Base-by-base conservation (phyloP, 2,113 vertebrate genomes). In the Morone chrysops region DNA sequence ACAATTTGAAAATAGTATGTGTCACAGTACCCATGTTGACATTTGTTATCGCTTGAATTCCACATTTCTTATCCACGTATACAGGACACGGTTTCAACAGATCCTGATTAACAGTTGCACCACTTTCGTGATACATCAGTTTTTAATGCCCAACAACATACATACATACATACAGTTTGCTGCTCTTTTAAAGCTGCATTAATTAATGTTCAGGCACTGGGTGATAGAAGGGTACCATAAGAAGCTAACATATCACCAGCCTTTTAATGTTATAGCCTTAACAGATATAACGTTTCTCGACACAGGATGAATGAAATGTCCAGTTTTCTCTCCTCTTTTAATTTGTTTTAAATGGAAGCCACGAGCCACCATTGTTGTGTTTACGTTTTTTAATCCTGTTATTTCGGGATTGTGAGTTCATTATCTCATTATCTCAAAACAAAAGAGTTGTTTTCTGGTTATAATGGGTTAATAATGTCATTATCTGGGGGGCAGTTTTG, bases 121-220 rank as follows among this genome's bases (percentile, higher is more conserved):
- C 18, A 25, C 4, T 70, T 41, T 3, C 1, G 10, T 18, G 16
- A 57, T 43, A 22, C 7, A n/a, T 69, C 47, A 50, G 18, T 38
- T 6, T 20, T 10, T 41, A 45, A 48, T 3, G 0, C 60, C 6
- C 16, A 14, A 13, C 14, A 67, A 17, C 25, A 25, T 25, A 25
- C 25, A 25, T 25, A 25, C 25, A 25, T 25, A 56, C 31, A n/a
- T 69, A 8, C 10, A n/a, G 43, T 22, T 9, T 78, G 43, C 50
- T 71, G 61, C 79, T 80, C 12, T 68, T 31, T 62, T 62, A 82
- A 84, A 80, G 25, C 71, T 80, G 57, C 45, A 43, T 68, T 31
- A 3, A 51, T 53, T 65, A 1, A 72, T 78, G 14, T 79, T 14
- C 62, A 25, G 2, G 38, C 70, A 51, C 6, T 16, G 31, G 41